Percentiles rank a stretch among this genome's conserved stretches.
Evolutionary conservation across 2,888 invertebrate genomes (phyloP).

Genomic region (Caenorhabditis sp.): DNA sequence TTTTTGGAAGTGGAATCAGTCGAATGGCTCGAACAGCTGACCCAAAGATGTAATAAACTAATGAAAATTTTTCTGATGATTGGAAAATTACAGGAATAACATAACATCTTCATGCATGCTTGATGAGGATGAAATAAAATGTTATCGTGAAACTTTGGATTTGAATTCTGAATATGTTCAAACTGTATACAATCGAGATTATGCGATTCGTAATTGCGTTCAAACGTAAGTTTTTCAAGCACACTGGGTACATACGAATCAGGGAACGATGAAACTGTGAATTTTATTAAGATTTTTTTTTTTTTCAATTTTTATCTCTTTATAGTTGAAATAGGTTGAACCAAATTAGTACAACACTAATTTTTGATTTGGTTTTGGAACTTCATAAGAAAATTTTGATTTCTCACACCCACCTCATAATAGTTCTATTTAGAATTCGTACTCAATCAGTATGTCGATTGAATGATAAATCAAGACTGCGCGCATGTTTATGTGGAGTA

Average conservation of each 20-base stretch:
- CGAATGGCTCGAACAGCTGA: constrained; percentile 49
- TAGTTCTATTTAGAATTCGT: too few relatives aligned
- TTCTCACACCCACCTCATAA: too few relatives aligned
- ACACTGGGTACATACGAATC: too few relatives aligned
- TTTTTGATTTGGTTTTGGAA: too few relatives aligned
- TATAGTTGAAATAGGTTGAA: too few relatives aligned
- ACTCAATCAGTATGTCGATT: constrained; percentile 57
- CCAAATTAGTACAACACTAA: too few relatives aligned
- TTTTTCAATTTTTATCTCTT: too few relatives aligned
- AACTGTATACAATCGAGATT: constrained; percentile 57
- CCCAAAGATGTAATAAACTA: constrained; percentile 37
- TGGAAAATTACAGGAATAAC: constrained; percentile 54
- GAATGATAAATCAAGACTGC: constrained; percentile 51
- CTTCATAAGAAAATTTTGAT: too few relatives aligned
- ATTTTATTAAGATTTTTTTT: too few relatives aligned
- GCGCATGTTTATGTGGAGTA: constrained; percentile 61
- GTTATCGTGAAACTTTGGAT: constrained; percentile 57
- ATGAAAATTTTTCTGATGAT: background rate
- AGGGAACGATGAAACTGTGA: too few relatives aligned
- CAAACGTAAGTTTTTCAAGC: constrained; percentile 59
- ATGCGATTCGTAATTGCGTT: constrained; percentile 57
- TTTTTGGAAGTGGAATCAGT: constrained; percentile 66
- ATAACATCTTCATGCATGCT: constrained; percentile 57
- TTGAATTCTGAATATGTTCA: constrained; percentile 57
- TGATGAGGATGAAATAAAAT: constrained; percentile 58